These are phyloP conservation scores for Cosmorhoe ocellata DNA, from an alignment of 2,888 invertebrate genomes.

Conservation along the genomic window DNA sequence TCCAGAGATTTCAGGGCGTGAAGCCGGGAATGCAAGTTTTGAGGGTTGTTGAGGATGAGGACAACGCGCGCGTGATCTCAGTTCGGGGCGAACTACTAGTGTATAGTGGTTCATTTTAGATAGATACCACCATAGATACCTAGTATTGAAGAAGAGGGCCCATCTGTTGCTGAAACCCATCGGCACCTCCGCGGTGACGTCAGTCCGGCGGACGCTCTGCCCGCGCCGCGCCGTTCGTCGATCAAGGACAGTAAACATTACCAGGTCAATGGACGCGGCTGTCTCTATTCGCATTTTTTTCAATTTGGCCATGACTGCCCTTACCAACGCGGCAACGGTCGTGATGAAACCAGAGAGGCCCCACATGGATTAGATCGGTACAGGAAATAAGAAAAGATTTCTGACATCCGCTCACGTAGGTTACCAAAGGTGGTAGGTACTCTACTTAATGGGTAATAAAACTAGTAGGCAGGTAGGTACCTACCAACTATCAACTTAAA, in stretches of 20 bases:
- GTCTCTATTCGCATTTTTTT: constrained; percentile 66
- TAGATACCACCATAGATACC: too few species aligned
- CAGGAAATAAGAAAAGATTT: constrained; percentile 28
- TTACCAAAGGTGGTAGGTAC: not conserved
- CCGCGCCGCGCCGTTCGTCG: constrained; percentile 41
- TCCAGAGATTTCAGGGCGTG: too few species aligned
- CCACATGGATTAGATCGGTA: constrained; percentile 39
- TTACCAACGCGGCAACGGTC: constrained; percentile 56
- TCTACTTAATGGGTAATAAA: not conserved
- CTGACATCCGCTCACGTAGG: constrained; percentile 21
- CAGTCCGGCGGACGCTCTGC: constrained; percentile 57
- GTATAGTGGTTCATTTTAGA: too few species aligned
- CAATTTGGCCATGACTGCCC: constrained; percentile 63
- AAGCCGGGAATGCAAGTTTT: too few species aligned
- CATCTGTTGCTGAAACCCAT: constrained; percentile 71
- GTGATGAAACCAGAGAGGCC: constrained; percentile 52
- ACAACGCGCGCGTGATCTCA: too few species aligned
- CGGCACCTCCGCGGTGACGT: constrained; percentile 77
- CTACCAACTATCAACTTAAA: too few species aligned
- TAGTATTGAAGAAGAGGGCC: too few species aligned
- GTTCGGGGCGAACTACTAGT: too few species aligned
- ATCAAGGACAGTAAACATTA: constrained; percentile 80
- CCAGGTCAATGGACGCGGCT: constrained; percentile 75
- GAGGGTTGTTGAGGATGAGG: too few species aligned
- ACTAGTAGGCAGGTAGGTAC: too few species aligned